Conservation (phyloP, 2,888 invertebrate genomes). For the Phalangium opilio region DNA sequence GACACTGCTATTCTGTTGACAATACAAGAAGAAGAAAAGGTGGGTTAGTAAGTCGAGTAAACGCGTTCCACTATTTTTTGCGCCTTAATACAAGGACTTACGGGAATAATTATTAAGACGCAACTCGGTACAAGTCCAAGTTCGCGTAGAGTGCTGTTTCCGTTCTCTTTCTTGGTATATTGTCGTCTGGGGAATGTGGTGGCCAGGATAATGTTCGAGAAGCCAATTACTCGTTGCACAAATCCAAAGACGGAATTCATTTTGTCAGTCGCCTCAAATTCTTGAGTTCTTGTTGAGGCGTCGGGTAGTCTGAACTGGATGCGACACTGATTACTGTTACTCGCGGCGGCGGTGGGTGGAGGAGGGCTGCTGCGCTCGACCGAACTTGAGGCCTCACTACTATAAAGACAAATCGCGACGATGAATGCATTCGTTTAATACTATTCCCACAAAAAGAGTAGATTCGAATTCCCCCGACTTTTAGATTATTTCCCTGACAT, state of each 20-base stretch:
- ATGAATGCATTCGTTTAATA: neutral
- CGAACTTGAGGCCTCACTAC: neutral
- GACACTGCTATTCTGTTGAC: neutral
- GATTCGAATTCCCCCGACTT: too few relatives aligned
- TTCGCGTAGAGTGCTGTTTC: conserved; percentile 41
- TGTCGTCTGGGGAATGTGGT: conserved; percentile 60
- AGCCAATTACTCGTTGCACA: conserved; percentile 9
- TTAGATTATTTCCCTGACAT: too few relatives aligned
- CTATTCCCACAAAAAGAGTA: too few relatives aligned
- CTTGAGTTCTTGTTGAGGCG: conserved; percentile 54
- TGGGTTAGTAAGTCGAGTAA: neutral
- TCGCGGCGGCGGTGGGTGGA: neutral
- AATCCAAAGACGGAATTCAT: neutral
- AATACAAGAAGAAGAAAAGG: neutral
- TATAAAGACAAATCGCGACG: neutral
- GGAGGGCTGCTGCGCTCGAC: too few relatives aligned
- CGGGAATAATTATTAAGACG: conserved; percentile 53
- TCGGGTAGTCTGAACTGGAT: conserved; percentile 76
- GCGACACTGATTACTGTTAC: conserved; percentile 41
- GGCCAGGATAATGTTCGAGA: conserved; percentile 46
- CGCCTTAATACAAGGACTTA: conserved; percentile 26
- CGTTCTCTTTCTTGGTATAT: conserved; percentile 41
- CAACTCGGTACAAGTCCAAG: conserved; percentile 58
- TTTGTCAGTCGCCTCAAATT: conserved; percentile 51
- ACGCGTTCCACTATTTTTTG: too few relatives aligned